These are phyloP conservation scores for Polymixis lichenea DNA, from an alignment of 2,888 invertebrate genomes.

Conservation along the genomic window DNA sequence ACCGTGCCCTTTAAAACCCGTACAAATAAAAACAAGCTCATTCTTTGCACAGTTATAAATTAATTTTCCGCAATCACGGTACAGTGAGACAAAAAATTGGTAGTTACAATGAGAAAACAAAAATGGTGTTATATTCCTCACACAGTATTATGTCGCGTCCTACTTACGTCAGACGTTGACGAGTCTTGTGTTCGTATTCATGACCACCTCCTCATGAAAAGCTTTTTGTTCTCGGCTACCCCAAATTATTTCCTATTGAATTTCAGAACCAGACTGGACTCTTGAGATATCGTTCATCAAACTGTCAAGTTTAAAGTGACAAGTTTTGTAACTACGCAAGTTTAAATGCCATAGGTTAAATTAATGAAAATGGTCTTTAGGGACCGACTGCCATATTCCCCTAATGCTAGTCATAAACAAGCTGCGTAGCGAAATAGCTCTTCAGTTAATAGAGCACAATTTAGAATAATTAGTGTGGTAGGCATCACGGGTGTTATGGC, in stretches of 20 bases:
- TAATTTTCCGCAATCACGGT: slow-evolving; percentile 5
- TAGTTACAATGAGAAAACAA: slow-evolving; percentile 36
- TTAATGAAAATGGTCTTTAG: slow-evolving; percentile 31
- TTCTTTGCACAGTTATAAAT: not conserved
- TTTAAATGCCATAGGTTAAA: slow-evolving; percentile 30
- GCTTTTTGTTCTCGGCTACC: slow-evolving; percentile 57
- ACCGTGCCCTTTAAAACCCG: not conserved
- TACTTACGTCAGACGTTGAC: slow-evolving; percentile 61
- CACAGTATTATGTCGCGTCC: slow-evolving; percentile 50
- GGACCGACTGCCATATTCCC: slow-evolving; percentile 31
- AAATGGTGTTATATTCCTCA: slow-evolving; percentile 31
- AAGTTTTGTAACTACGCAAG: slow-evolving; percentile 30
- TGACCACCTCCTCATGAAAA: slow-evolving; percentile 62
- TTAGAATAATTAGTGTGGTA: slow-evolving; percentile 44
- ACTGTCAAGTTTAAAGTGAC: slow-evolving; percentile 51
- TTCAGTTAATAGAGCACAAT: slow-evolving; percentile 46
- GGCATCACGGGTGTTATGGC: slow-evolving; percentile 34
- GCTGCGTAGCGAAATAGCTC: slow-evolving; percentile 19
- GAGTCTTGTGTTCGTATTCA: slow-evolving; percentile 66
- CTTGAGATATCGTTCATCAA: slow-evolving; percentile 58
- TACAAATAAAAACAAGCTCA: not conserved
- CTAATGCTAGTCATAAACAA: slow-evolving; percentile 32
- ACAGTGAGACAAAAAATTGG: slow-evolving; percentile 32
- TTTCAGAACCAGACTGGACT: slow-evolving; percentile 50
- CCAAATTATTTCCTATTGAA: slow-evolving; percentile 63